Conservation (phyloP, 2,888 invertebrate genomes). For the Trachelus stipa region DNA sequence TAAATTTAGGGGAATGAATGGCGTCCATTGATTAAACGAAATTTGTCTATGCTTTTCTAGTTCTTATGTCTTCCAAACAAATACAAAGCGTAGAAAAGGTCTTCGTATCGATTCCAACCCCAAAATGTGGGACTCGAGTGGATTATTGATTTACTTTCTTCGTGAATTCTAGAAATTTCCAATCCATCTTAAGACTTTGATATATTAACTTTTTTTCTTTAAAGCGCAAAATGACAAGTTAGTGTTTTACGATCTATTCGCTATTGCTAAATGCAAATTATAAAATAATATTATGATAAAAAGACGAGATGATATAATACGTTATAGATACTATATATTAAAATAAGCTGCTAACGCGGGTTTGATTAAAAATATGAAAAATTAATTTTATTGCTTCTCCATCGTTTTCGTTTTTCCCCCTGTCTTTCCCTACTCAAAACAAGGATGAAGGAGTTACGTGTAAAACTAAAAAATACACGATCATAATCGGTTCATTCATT, state of each 20-base stretch:
- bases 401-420: neutral
- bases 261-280: neutral
- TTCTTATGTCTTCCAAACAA: neutral
- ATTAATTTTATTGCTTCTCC: neutral
- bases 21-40: neutral
- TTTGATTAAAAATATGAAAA: neutral
- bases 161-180: neutral
- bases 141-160: neutral
- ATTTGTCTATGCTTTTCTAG: neutral
- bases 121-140: neutral
- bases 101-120: neutral
- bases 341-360: neutral
- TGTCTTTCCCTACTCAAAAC: neutral
- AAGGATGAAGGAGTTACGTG: neutral
- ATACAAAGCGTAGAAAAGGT: neutral
- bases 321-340: neutral
- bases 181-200: neutral
- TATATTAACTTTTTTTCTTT: neutral
- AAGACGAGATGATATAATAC: neutral
- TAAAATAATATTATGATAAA: neutral
- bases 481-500: neutral
- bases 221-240: neutral
- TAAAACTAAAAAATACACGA: neutral
- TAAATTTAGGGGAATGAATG: neutral
- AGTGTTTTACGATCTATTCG: neutral